Evolutionary conservation across 1,140 invertebrate species (phyloP), one percentile per base, ranked within the genome.

Genomic region (Aphaenogaster rudis): DNA sequence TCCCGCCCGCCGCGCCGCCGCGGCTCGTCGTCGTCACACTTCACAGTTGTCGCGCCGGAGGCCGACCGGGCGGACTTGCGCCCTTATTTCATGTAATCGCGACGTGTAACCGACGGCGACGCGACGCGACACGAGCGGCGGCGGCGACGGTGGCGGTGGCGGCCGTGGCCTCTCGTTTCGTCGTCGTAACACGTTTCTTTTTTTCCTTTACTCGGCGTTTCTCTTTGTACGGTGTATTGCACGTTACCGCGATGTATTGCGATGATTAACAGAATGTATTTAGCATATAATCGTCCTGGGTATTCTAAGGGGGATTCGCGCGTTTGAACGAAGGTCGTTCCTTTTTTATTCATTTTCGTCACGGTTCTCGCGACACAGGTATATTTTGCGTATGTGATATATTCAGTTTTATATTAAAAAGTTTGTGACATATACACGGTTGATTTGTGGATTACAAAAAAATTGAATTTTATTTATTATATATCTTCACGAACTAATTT

Each of bases 31-130:
- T 77, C 74, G 82, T 86, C 76, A 57, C 50, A 54, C 74, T 74
- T 86, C 76, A 57, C 50, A 54, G 76, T 74, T 79, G 82, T 79
- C 76, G 74, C 74, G 63, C 61, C 82, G 59, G 15, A 89, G 79
- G 85, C 63, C 28, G 71, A 85, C 52, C 36, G 8, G 42, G 17
- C 42, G 67, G 80, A 82, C 69, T 74, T 76, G 7, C 8, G 13
- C 7, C 69, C 9, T 63, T 84, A 74, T 9, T 39, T 63, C 80
- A 21, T 28, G 42, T 48, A 74, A 74, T 71, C 69, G 13, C 28
- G 42, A 61, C n/a, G 57, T 57, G 17, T 84, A 84, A 84, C 33
- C 42, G 45, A 82, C 48, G 33, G 21, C 67, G 39, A 50, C 69
- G 36, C 17, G 61, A 69, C 64, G 2, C 64, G 64, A 67, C 17